Evolutionary conservation across 2,797 vertebrate species (phyloP).

Genomic region (Gymnothorax javanicus): DNA sequence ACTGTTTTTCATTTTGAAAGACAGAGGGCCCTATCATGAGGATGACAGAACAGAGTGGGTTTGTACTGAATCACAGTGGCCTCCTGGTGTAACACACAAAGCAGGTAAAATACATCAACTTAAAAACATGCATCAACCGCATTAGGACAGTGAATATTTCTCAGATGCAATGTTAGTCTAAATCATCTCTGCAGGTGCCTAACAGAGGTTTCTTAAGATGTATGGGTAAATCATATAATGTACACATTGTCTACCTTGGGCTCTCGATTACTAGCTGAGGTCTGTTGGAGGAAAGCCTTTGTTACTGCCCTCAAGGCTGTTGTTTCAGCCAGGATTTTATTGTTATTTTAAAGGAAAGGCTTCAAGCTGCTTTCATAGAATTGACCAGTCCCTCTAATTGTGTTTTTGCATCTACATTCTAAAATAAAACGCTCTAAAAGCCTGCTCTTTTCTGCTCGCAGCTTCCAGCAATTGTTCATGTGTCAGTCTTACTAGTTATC

Average conservation of each 20-base stretch:
- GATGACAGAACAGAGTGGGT: neutral
- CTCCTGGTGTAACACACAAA: neutral
- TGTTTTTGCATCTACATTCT: slow-evolving; percentile 61
- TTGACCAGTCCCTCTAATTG: slow-evolving; percentile 56
- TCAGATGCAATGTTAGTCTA: neutral
- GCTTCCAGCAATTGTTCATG: slow-evolving; percentile 79
- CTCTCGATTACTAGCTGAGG: slow-evolving; percentile 36
- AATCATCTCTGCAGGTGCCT: slow-evolving; percentile 14
- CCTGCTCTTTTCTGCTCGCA: slow-evolving; percentile 60
- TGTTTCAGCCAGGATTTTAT: slow-evolving; percentile 55
- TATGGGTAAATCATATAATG: slow-evolving; percentile 35
- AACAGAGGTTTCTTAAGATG: slow-evolving; percentile 8
- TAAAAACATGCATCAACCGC: neutral
- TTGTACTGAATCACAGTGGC: neutral
- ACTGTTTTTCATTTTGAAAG: neutral
- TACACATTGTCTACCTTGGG: slow-evolving; percentile 38
- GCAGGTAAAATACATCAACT: neutral
- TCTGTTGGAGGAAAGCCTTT: slow-evolving; percentile 44
- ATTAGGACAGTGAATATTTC: neutral
- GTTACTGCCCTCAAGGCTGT: slow-evolving; percentile 33
- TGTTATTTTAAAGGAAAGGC: slow-evolving; percentile 55
- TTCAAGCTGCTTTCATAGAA: slow-evolving; percentile 60
- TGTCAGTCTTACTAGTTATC: slow-evolving; percentile 64
- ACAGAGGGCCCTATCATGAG: neutral
- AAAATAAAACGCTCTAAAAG: slow-evolving; percentile 71